phyloP scores from a whole-genome alignment of 2,113 vertebrate species.

The Poecile atricapillus region DNA sequence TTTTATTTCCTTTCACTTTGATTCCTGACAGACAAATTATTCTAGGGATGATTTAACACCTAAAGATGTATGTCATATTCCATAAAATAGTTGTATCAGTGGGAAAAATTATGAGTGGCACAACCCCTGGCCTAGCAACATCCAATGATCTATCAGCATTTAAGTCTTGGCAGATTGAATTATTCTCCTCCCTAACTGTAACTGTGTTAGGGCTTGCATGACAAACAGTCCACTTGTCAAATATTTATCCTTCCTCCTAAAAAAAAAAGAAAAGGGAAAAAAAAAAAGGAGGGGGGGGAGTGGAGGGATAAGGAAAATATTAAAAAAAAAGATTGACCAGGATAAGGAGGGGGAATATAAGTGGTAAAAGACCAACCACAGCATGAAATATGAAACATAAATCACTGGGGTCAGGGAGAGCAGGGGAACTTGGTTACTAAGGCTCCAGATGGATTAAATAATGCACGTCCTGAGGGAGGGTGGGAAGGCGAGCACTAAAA shows the following conservation, averaged over 20 bases:
- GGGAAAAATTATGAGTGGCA: slow-evolving; percentile 58
- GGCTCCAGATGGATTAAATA: slow-evolving; percentile 72
- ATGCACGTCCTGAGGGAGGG: slow-evolving; percentile 60
- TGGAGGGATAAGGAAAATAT: neutral
- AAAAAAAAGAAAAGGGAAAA: neutral
- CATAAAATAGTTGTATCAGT: slow-evolving; percentile 35
- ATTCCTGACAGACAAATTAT: slow-evolving; percentile 70
- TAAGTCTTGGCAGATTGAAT: slow-evolving; percentile 62
- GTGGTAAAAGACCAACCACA: slow-evolving; percentile 50
- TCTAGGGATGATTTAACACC: slow-evolving; percentile 63
- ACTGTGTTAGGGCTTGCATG: slow-evolving; percentile 42
- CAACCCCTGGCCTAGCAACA: slow-evolving; percentile 27
- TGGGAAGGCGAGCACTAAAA: slow-evolving; percentile 52
- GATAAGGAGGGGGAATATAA: neutral
- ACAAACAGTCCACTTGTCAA: slow-evolving; percentile 63
- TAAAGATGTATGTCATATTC: slow-evolving; percentile 62
- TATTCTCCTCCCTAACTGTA: slow-evolving; percentile 33
- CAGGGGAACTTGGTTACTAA: slow-evolving; percentile 55
- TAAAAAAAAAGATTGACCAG: neutral
- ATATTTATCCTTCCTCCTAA: slow-evolving; percentile 57
- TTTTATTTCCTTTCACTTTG: slow-evolving; percentile 73
- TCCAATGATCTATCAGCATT: slow-evolving; percentile 59
- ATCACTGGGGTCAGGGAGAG: slow-evolving; percentile 55
- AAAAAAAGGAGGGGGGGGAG: rapidly evolving
- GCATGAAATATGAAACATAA: slow-evolving; percentile 62